A percentile compares a stretch with the other conserved stretches of the same genome.
phyloP scores from a whole-genome alignment of 2,888 invertebrate genomes.

The Lithosia quadra region DNA sequence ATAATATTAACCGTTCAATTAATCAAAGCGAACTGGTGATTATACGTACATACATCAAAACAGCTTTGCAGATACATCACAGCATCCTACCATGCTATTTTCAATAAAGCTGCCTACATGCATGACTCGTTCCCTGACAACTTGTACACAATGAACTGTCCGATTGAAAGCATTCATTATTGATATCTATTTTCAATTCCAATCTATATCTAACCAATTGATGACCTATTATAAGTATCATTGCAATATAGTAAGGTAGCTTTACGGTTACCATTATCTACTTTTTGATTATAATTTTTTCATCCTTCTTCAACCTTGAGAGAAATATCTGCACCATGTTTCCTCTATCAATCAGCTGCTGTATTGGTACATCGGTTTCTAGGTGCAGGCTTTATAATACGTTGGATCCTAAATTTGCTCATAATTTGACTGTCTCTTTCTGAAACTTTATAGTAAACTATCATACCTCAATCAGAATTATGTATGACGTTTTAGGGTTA shows the following conservation, averaged over 20 bases:
- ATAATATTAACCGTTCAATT: background rate
- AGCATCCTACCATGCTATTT: conserved; percentile 3
- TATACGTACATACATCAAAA: background rate
- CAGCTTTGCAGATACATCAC: conserved; percentile 5
- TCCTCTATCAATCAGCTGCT: no score
- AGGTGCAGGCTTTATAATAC: no score
- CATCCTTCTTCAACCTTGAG: no score
- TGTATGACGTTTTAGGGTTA: no score
- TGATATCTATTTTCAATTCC: background rate
- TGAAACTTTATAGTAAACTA: no score
- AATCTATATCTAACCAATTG: background rate
- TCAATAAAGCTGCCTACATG: conserved; percentile 15
- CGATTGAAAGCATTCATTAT: background rate
- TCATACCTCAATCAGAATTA: no score
- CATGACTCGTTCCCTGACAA: conserved; percentile 7
- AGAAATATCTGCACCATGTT: no score
- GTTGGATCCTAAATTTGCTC: no score
- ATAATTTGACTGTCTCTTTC: no score
- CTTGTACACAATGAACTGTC: conserved; percentile 6
- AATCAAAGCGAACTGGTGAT: background rate
- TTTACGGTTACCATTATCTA: background rate
- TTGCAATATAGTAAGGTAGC: background rate
- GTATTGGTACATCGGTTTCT: no score
- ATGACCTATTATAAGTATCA: background rate
- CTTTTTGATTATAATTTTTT: no score